These are phyloP conservation scores for Atlantisia rogersi DNA, from an alignment of 2,113 vertebrate genomes.

Conservation along the genomic window DNA sequence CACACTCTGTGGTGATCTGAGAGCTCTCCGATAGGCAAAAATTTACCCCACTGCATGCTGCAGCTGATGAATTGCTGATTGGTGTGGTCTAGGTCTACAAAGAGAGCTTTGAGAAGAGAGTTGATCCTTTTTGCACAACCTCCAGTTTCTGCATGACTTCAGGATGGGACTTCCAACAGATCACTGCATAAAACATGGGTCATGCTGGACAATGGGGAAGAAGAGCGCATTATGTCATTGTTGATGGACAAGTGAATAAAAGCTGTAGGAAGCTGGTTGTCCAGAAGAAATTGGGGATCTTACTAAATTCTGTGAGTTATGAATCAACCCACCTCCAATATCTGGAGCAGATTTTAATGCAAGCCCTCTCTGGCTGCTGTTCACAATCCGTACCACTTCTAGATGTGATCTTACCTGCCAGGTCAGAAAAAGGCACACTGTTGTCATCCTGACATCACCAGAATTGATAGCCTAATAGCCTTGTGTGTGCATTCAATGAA, in stretches of 20 bases:
- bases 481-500: neutral
- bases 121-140: neutral
- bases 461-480: neutral
- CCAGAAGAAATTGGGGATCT: neutral
- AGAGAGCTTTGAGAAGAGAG: neutral
- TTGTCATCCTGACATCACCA: neutral
- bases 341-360: neutral
- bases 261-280: neutral
- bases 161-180: neutral
- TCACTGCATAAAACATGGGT: neutral
- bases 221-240: neutral
- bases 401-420: neutral
- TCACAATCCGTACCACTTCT: neutral
- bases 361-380: neutral
- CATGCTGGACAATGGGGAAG: neutral
- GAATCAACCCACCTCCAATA: neutral
- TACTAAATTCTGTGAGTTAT: neutral
- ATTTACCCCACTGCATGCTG: neutral
- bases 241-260: neutral
- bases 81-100: neutral
- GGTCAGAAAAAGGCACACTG: neutral
- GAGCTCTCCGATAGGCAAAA: neutral
- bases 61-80: neutral
- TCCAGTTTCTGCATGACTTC: neutral
- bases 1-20: neutral